Evolutionary conservation across 2,113 vertebrate genomes (phyloP), one percentile per base, ranked within the genome.

Genomic region (Centrocercus urophasianus): DNA sequence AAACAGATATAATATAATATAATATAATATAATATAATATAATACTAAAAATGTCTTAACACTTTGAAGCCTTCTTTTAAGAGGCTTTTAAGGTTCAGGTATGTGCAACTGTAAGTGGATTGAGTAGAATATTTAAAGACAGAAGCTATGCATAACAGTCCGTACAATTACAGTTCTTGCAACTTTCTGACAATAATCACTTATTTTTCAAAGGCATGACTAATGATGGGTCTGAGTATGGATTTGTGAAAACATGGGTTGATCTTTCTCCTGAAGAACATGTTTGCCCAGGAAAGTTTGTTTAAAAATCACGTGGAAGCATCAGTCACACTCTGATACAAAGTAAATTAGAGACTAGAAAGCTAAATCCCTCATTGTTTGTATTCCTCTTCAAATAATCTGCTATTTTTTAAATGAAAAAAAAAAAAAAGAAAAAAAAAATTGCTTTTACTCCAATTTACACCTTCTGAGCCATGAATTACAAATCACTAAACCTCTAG

Each of bases 301-400:
- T 65, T 74, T 88, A 69, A 83, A 83, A 57, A 50, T 45, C 18
- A 12, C 22, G 43, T 71, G 79, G 82, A 34, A 86, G 52, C 7
- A n/a, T 66, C 47, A 86, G 13, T 88, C 28, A 13, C 48, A 77
- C 17, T 72, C 16, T 30, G 43, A 69, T 77, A 27, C 28, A 86
- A 90, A 80, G 18, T 16, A 83, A 75, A 61, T 74, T n/a, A 60
- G 69, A 88, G 52, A 90, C 77, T 65, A 93, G 52, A 72, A 83
- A 82, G 47, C 8, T 75, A 86, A 78, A 69, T 81, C 47, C 17
- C 12, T 6, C 28, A 30, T 38, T 78, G 61, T 81, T 32, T 67
- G 20, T 28, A 24, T 61, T 86, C 56, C 28, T 91, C 87, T 89
- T 90, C 72, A 65, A 90, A 87, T 24, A 0, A 0, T 27, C 25